phyloP scores from a whole-genome alignment of 2,797 vertebrate species.

The Cryptoblepharus egeriae region DNA sequence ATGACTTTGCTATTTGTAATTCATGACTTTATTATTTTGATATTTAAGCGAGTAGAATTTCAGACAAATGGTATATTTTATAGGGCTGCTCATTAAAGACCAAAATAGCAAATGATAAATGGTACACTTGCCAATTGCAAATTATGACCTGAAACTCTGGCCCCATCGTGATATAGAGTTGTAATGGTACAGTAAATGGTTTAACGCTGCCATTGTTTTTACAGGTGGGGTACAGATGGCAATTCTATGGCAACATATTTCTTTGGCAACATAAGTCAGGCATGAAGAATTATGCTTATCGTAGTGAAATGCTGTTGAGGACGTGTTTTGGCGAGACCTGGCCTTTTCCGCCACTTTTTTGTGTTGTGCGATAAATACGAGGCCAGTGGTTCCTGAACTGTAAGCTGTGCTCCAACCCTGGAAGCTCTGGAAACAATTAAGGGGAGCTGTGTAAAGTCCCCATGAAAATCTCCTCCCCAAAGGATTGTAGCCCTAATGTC shows the following conservation, averaged over 20 bases:
- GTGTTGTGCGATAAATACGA: background rate
- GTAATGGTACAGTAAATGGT: background rate
- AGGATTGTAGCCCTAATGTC: too few species aligned
- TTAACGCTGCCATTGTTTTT: background rate
- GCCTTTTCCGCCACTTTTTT: background rate
- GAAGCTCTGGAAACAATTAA: too few species aligned
- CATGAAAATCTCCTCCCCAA: too few species aligned
- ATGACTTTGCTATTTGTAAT: constrained; percentile 41
- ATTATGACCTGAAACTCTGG: background rate
- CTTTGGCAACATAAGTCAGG: background rate
- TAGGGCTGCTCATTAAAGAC: constrained; percentile 24
- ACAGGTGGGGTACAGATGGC: background rate
- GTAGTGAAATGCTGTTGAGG: background rate
- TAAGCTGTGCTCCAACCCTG: too few species aligned
- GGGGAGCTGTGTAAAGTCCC: too few species aligned
- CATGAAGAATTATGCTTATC: background rate
- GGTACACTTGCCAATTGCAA: constrained; percentile 17
- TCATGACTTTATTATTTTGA: constrained; percentile 45
- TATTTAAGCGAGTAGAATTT: constrained; percentile 36
- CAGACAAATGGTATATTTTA: constrained; percentile 21
- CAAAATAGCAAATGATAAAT: constrained; percentile 33
- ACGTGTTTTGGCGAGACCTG: background rate
- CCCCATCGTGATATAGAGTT: constrained; percentile 3
- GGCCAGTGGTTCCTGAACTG: too few species aligned
- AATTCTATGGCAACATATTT: background rate